Base-by-base conservation (phyloP, 23 tunicate genomes). In the Phallusia fumigata region DNA sequence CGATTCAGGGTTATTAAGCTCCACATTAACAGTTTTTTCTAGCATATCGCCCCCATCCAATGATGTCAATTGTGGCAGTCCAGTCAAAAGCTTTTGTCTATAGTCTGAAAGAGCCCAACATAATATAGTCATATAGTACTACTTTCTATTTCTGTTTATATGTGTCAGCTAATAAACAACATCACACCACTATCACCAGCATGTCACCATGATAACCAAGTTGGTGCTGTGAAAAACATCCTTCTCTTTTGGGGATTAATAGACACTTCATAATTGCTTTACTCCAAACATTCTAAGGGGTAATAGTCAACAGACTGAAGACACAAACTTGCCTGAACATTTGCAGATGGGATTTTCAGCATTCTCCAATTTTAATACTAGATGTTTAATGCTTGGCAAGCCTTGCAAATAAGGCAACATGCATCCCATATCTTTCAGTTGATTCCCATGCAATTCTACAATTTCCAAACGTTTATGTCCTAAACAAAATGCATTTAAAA, bases 331-430 rank as follows among this genome's bases (percentile, higher is more conserved):
- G 13, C 69, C 69, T 58, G 69, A 22, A 58, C 28, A 22, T 6
- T 58, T 58, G 69, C 69, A 58, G 26, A 58, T 58, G 2, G 69
- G 69, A 16, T 58, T 58, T 22, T 58, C 69, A 58, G 69, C 69
- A 58, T 58, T 13, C 1, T 58, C 28, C 13, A 58, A 58, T 58
- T 58, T 58, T 58, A 58, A 58, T 16, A 58, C 69, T 13, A 58
- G 13, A 58, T 58, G 69, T 24, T 58, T 58, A 24, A 58, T 5
- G 13, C 69, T 21, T 6, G 13, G 26, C 28, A 58, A 58, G 69
- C 69, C 69, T 16, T 58, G 69, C 8, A 58, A 13, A 5, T 24
- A 22, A 58, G 28, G 28, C 3, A 58, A 58, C 3, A 58, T 21
- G 28, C 3, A 1, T 21, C 13, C 15, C 16, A 58, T 21, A 58